Evolutionary conservation across 2,888 invertebrate genomes (phyloP), one percentile per base, ranked within the genome.

Genomic region (Synanthedon myopaeformis): DNA sequence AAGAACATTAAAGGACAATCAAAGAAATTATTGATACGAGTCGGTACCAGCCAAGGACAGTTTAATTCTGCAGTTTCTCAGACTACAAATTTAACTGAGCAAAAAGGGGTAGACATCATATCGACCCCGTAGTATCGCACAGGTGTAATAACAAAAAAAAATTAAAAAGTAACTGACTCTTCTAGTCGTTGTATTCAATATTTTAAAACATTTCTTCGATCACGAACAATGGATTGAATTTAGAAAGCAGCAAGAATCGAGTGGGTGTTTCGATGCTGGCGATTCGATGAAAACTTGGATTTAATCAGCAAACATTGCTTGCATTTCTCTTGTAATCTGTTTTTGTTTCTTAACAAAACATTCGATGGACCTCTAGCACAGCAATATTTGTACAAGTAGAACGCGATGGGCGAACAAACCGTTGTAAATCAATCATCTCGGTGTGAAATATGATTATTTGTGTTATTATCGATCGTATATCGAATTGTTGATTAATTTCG

Each of bases 351-450:
- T 8, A 45, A 45, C 14, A 13, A 13, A 45, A 45, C 45, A 14
- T n/a, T 45, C 45, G 11, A 45, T 45, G 45, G n/a, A 45, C 14
- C 13, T 14, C 14, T 45, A n/a, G 8, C 8, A 45, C 45, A 45
- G 11, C 11, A 45, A 45, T 45, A 45, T 11, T 45, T 3, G 13
- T n/a, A 13, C n/a, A 42, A 35, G 35, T 45, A 4, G 45, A 45
- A 45, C 14, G 13, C n/a, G 45, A 45, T 35, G 35, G 35, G 11
- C 8, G 23, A 49, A 49, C 49, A 69, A 63, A 62, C 66, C 70
- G 73, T 67, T 69, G 76, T 77, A 76, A 79, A 82, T 81, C 81
- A 82, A 82, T 82, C 81, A 77, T 65, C 64, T 60, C 62, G 55
- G 62, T 74, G 74, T 79, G 77, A 82, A 78, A 78, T 79, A 80